Evolutionary conservation across 1,140 invertebrate species (phyloP).

Genomic region (Dendrolimus punctatus): DNA sequence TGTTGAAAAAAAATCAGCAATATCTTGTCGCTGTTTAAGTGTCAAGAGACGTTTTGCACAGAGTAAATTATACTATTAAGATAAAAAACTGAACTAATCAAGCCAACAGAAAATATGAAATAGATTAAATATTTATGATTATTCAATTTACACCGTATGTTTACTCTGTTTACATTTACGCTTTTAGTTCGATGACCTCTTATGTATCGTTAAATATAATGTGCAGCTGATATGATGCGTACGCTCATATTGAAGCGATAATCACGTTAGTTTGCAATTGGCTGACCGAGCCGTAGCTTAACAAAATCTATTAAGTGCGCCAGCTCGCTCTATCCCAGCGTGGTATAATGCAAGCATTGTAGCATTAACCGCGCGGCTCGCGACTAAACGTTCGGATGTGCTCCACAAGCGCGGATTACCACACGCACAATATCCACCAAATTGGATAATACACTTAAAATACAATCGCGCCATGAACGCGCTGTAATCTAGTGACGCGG

Average conservation of each 20-base stretch:
- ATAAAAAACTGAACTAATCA: too few species aligned
- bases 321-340: conserved; percentile 48
- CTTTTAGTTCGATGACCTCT: too few species aligned
- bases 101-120: too few species aligned
- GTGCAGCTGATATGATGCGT: too few species aligned
- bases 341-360: conserved; percentile 53
- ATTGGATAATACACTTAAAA: conserved; percentile 72
- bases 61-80: too few species aligned
- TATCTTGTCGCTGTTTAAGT: too few species aligned
- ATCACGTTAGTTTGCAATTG: conserved; percentile 63
- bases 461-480: conserved; percentile 67
- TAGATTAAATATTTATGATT: too few species aligned
- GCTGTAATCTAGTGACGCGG: conserved; percentile 63
- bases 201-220: too few species aligned
- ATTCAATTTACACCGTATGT: too few species aligned
- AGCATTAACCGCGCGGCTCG: conserved; percentile 27
- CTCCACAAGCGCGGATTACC: conserved; percentile 55
- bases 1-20: too few species aligned
- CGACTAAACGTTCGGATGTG: conserved; percentile 41
- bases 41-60: too few species aligned
- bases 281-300: conserved; percentile 44
- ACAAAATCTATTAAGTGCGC: conserved; percentile 69
- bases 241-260: conserved; percentile 47
- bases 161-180: too few species aligned
- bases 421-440: conserved; percentile 65